phyloP scores from a whole-genome alignment of 2,888 invertebrate genomes.

The Drosophila macrothrix region DNA sequence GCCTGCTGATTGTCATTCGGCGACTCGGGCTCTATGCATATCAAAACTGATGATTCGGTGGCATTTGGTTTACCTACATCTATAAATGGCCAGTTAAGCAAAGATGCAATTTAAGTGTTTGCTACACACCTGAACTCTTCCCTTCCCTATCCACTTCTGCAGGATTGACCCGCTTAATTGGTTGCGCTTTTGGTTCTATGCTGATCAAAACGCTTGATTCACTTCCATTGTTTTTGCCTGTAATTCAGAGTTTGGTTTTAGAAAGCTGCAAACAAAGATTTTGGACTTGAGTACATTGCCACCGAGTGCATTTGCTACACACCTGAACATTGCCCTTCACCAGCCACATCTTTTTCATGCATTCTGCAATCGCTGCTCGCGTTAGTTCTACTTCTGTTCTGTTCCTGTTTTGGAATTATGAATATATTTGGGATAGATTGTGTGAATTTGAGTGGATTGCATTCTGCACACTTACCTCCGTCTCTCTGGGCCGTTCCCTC shows the following conservation, averaged over 20 bases:
- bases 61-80: not conserved
- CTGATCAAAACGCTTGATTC: not conserved
- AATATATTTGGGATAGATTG: not conserved
- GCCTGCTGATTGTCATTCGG: not conserved
- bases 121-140: constrained; percentile 6
- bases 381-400: constrained; percentile 1
- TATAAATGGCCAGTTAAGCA: not conserved
- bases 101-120: not conserved
- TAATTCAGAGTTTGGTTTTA: not conserved
- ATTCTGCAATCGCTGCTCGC: constrained; percentile 13
- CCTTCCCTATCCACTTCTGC: not conserved
- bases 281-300: not conserved
- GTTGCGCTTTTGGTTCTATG: not conserved
- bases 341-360: not conserved
- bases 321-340: constrained; percentile 3
- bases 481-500: not conserved
- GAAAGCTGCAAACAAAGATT: not conserved
- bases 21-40: not conserved
- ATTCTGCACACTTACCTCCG: constrained; percentile 5
- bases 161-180: not conserved
- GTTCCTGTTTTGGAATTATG: not conserved
- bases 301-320: not conserved
- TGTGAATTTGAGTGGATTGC: not conserved
- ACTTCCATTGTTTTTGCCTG: not conserved
- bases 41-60: not conserved